Evolutionary conservation across 2,113 vertebrate genomes (phyloP).

Genomic region (Rhabdomys dilectus): DNA sequence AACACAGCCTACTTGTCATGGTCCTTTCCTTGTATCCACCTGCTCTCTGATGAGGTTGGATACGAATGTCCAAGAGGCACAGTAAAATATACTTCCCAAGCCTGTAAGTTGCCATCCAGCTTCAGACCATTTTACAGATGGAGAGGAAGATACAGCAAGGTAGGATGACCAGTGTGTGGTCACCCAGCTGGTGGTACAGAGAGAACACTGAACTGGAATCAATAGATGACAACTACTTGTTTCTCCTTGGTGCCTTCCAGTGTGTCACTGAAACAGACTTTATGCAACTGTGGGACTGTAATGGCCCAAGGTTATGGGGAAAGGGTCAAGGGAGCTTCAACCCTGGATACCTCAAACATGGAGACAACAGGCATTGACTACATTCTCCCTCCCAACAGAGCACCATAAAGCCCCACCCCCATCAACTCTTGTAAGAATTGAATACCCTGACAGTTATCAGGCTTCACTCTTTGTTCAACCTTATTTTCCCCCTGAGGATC

Average conservation of each 20-base stretch:
- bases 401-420: too few relatives aligned
- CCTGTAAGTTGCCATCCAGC: neutral
- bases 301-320: too few relatives aligned
- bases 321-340: too few relatives aligned
- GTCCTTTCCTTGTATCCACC: neutral
- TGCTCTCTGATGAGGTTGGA: neutral
- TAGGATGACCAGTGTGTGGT: neutral
- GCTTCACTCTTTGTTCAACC: too few relatives aligned
- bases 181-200: neutral
- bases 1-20: neutral
- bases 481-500: too few relatives aligned
- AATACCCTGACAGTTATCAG: too few relatives aligned
- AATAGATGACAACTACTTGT: neutral
- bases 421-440: too few relatives aligned
- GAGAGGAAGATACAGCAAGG: neutral
- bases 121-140: neutral
- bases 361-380: too few relatives aligned
- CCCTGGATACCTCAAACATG: too few relatives aligned
- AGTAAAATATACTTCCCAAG: neutral
- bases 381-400: too few relatives aligned
- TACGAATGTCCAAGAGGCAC: neutral
- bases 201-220: neutral
- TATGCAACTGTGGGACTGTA: neutral
- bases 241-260: neutral
- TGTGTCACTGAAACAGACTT: accelerated